phyloP scores from a whole-genome alignment of 2,797 vertebrate species.

The Chiroxiphia lanceolata region DNA sequence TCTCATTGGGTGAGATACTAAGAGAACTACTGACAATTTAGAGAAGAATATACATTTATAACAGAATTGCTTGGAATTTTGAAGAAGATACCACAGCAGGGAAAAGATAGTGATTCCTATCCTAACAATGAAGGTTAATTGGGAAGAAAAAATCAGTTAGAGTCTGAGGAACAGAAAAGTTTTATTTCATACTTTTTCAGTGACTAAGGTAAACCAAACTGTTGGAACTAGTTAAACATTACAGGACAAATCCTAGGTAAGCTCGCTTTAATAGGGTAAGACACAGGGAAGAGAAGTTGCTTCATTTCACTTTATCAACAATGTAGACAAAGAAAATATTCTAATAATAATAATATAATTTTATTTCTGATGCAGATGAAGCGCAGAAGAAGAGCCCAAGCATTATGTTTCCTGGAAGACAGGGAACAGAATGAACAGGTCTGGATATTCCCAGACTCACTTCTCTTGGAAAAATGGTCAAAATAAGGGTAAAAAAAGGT shows the following conservation, averaged over 20 bases:
- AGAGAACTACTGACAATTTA: neutral
- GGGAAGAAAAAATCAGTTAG: neutral
- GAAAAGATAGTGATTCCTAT: neutral
- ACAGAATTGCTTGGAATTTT: neutral
- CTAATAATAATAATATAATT: neutral
- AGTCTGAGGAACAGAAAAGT: neutral
- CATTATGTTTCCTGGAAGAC: neutral
- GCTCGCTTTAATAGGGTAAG: neutral
- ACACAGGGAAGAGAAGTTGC: neutral
- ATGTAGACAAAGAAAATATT: neutral
- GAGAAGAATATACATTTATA: neutral
- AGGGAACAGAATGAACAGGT: neutral
- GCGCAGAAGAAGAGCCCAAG: neutral
- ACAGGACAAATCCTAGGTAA: neutral
- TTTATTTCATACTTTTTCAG: neutral
- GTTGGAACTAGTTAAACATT: neutral
- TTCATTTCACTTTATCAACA: neutral
- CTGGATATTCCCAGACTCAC: neutral
- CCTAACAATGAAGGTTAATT: neutral
- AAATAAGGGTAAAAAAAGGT: neutral
- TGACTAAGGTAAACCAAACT: neutral
- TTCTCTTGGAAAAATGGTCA: neutral
- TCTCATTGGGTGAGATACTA: neutral
- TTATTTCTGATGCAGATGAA: neutral
- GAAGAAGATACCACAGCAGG: neutral